Conservation (phyloP, 1,140 invertebrate species). For the Dendrolimus kikuchii region DNA sequence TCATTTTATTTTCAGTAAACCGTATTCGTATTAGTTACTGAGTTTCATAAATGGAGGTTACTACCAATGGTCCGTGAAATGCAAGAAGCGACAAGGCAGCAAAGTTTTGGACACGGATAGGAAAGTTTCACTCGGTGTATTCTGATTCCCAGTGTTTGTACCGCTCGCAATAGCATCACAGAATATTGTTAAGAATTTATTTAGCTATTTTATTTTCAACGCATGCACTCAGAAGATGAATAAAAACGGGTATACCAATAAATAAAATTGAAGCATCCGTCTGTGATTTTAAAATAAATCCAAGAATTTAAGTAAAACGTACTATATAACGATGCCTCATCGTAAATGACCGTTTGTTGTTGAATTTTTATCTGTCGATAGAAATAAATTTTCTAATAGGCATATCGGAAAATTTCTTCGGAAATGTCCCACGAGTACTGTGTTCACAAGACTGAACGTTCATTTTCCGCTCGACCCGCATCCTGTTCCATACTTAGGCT, state of each 20-base stretch:
- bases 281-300: too few relatives aligned
- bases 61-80: conserved; percentile 36
- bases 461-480: too few relatives aligned
- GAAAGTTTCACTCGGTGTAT: conserved; percentile 17
- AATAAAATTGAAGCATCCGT: background rate
- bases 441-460: too few relatives aligned
- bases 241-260: background rate
- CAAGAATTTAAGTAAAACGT: too few relatives aligned
- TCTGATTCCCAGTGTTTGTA: conserved; percentile 11
- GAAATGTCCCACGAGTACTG: too few relatives aligned
- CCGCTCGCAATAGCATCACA: conserved; percentile 4
- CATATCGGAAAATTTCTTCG: too few relatives aligned
- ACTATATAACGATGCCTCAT: too few relatives aligned
- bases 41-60: conserved; percentile 15
- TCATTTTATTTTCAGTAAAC: background rate
- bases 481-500: too few relatives aligned
- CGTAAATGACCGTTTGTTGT: too few relatives aligned
- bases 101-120: conserved; percentile 14
- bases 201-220: conserved; percentile 2
- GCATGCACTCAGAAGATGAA: conserved; percentile 1
- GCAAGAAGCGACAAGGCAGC: conserved; percentile 21
- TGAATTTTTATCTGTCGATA: too few relatives aligned
- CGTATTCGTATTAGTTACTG: background rate
- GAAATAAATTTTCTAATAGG: too few relatives aligned
- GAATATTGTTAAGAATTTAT: background rate